Conservation (phyloP, 2,888 invertebrate species). For the Pandemis heparana region DNA sequence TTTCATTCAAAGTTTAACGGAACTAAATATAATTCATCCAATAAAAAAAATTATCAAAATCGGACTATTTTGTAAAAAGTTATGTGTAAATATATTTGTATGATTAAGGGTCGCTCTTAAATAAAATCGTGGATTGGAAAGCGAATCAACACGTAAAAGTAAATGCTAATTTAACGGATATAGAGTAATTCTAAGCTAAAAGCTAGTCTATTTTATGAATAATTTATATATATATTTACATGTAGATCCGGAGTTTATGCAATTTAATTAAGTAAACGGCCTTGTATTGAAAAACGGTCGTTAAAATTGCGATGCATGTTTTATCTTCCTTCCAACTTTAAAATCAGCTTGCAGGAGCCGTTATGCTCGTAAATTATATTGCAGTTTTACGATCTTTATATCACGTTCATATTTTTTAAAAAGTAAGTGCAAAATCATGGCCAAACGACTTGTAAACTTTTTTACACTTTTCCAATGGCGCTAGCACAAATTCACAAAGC, state of each 20-base stretch:
- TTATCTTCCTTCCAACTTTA: background rate
- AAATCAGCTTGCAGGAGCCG: background rate
- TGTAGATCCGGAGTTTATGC: background rate
- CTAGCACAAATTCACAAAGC: slow-evolving; percentile 31
- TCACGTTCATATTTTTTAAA: background rate
- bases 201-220: slow-evolving; percentile 4
- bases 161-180: background rate
- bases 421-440: background rate
- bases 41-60: too few species aligned
- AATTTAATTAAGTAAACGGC: background rate
- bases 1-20: too few species aligned
- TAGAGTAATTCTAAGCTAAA: background rate
- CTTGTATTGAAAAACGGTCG: background rate
- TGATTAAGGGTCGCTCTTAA: background rate
- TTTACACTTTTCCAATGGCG: slow-evolving; percentile 13
- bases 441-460: slow-evolving; percentile 11
- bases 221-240: slow-evolving; percentile 1
- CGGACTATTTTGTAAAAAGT: too few species aligned
- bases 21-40: too few species aligned
- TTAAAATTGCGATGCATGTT: background rate
- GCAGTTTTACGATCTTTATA: slow-evolving; percentile 2
- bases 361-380: background rate
- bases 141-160: background rate
- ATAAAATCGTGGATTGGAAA: background rate
- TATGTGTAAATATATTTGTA: too few species aligned